Base-by-base conservation (phyloP, 2,113 vertebrate genomes). In the Ciconia stormi region DNA sequence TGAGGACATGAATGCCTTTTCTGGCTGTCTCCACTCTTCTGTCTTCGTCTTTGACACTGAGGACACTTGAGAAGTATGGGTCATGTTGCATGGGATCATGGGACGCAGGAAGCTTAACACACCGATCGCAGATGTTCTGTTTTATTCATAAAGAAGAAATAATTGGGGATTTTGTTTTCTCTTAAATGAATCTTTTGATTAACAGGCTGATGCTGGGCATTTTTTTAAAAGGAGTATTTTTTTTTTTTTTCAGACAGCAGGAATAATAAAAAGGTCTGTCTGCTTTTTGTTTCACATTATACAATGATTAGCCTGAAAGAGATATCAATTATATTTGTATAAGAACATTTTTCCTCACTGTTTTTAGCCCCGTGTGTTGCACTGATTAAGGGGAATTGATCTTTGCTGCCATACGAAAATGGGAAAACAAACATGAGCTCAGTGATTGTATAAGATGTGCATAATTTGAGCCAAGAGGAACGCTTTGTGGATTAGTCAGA, bases 301-400 rank as follows among this genome's bases (percentile, higher is more conserved):
- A 85, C 53, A 40, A 67, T 29, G 27, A 93, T 91, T 93, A 94
- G 21, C 26, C 49, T 85, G 59, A 96, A 96, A 92, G 62, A 72
- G 27, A 26, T 67, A 92, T 90, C 67, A 91, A 87, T 90, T 90
- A 86, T 93, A 87, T 90, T 96, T 85, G 55, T 81, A 86, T 47
- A 71, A 50, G 59, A 59, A 73, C 38, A 80, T 79, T 95, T 89
- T 81, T 69, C 56, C 66, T 84, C 66, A 26, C 34, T 72, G 58
- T 38, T 93, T 87, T 95, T 89, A 85, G 78, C 74, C 67, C 70
- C 29, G 49, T n/a, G 49, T n/a, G 11, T 83, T 91, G 55, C 61
- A 50, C 83, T 94, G 86, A 91, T 95, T 92, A 96, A 89, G 67
- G 65, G 42, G 49, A 83, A 86, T 94, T 95, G 93, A 96, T 97